Percentiles rank a stretch among this genome's conserved stretches.
Conservation (phyloP, 2,888 invertebrate species). For the Cerceris ruficornis region DNA sequence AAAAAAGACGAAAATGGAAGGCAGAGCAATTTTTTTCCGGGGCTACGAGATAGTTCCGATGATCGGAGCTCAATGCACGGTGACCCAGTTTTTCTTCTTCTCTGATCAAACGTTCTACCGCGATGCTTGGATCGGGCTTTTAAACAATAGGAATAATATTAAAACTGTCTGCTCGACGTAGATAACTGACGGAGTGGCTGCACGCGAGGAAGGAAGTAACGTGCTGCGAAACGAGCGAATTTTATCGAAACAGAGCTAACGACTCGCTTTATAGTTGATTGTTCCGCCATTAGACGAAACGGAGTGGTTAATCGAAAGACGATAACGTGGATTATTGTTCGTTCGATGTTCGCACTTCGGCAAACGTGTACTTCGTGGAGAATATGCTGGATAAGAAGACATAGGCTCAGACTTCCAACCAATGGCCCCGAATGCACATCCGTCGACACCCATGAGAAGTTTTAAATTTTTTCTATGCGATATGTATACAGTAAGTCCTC, state of each 20-base stretch:
- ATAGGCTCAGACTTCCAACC: no score
- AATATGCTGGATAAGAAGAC: no score
- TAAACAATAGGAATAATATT: slow-evolving; percentile 33
- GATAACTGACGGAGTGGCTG: slow-evolving; percentile 25
- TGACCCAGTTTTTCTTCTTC: slow-evolving; percentile 35
- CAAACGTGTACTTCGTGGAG: no score
- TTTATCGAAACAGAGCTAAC: not conserved
- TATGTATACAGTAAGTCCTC: no score
- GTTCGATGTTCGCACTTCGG: no score
- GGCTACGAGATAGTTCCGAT: slow-evolving; percentile 28
- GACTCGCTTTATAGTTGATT: slow-evolving; percentile 16
- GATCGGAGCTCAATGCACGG: slow-evolving; percentile 45
- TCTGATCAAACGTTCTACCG: slow-evolving; percentile 31
- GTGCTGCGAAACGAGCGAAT: slow-evolving; percentile 12
- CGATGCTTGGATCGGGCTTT: slow-evolving; percentile 7
- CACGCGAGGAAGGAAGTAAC: slow-evolving; percentile 8
- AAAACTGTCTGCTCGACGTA: slow-evolving; percentile 19
- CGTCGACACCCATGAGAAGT: no score
- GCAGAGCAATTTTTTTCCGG: not conserved
- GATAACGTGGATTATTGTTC: not conserved
- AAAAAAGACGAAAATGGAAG: not conserved
- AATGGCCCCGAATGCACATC: no score
- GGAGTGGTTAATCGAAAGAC: slow-evolving; percentile 26
- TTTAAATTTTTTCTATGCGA: no score
- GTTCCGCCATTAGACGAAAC: not conserved